Base-by-base conservation (phyloP, 1,140 invertebrate species). In the Pissodes strobi region DNA sequence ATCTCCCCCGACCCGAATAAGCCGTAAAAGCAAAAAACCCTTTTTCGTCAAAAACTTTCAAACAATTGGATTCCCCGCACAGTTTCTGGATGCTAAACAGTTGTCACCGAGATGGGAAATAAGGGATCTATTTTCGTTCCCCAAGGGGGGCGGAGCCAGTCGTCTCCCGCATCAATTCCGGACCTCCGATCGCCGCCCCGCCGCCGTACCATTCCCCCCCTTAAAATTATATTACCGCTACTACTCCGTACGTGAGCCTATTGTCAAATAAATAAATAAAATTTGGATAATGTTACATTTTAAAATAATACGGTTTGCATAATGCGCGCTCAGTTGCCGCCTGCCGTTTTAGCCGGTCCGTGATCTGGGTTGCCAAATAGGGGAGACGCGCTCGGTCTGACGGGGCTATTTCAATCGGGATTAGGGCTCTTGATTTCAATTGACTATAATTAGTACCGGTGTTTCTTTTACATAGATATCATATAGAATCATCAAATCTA, bases 261-360 rank as follows among this genome's bases (percentile, higher is more conserved):
- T 78, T 78, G 76, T 74, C 74, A 78, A 78, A 78, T 77, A 78
- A 78, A 78, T 77, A 78, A 78, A 78, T 76, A 75, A 74, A 69
- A 76, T 76, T 76, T 75, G 75, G 67, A 75, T 75, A 76, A 75
- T 74, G 73, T 76, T 74, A 76, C 74, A 74, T 76, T 76, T 77
- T 77, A 75, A 76, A 77, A 76, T 64, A 64, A 64, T 77, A 76
- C 71, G 75, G 74, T 77, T 77, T 76, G 76, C 76, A 77, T 77
- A 77, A 77, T 77, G 76, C 67, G 66, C 71, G 63, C 58, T 27
- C 52, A 46, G 43, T 30, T 45, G 27, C 58, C 64, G 68, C 53
- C 51, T 63, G 52, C 53, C 72, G 68, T 72, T 74, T 76, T 72
- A 73, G 38, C 62, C 43, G 69, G 64, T 73, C 72, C 74, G 74